Evolutionary conservation across 1,140 invertebrate species (phyloP), one percentile per base, ranked within the genome.

Genomic region (Drosophila nigromelanica): DNA sequence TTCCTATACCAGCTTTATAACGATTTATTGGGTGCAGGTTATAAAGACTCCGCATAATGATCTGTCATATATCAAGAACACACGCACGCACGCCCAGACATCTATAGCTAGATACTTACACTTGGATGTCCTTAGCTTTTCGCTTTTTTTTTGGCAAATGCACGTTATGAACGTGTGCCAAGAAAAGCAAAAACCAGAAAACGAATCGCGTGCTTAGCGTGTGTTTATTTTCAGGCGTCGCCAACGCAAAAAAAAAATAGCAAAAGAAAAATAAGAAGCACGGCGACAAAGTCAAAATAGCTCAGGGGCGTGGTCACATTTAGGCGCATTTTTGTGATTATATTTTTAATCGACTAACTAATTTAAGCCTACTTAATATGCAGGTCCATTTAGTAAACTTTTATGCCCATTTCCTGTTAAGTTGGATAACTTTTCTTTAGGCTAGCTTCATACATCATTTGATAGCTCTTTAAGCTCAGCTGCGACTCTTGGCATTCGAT

Each of bases 201-300:
- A 6, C 10, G 48, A 54, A 62, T 85, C 68, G 81, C 80, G 69
- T 85, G 81, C 27, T 42, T 15, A 39, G 33, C 43, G 51, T 35
- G 3, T 68, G 61, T 85, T 85, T 68, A 64, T 55, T 78, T 43
- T 48, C 43, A 50, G 24, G 45, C 43, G 48, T 61, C 54, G 64
- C 42, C 39, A 30, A 21, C 14, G 52, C 50, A 10, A 52, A 18
- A 15, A 27, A 27, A 52, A 15, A 18, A 35, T 11, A 12, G 3
- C 33, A 5, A 0, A 51, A 35, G 33, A 18, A 51, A 10, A 33
- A 14, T 7, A 35, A 50, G 42, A 43, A 30, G 8, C n/a, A 11
- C 21, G 33, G 14, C 33, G n/a, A 52, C 48, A 47, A 39, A 52
- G 48, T 14, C 18, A 43, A 37, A 12, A 39, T 14, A 8, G 15